Evolutionary conservation across 2,113 vertebrate genomes (phyloP).

Genomic region (Chaetops frenatus): DNA sequence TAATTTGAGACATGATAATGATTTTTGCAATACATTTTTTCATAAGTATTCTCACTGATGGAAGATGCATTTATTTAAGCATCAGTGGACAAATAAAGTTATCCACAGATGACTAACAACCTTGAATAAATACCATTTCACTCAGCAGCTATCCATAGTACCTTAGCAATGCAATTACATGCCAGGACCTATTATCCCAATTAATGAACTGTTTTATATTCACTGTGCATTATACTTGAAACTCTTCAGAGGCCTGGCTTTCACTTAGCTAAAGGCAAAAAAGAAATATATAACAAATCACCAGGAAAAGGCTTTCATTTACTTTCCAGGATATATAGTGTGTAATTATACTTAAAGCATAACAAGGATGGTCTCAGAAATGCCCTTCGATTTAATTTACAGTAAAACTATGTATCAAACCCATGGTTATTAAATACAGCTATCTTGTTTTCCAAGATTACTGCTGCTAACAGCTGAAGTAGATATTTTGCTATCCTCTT

Average conservation of each 20-base stretch:
- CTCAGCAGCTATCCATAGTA: conserved; percentile 74
- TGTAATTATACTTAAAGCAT: conserved; percentile 74
- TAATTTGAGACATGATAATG: conserved; percentile 74
- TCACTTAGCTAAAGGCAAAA: conserved; percentile 70
- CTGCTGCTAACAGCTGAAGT: background rate
- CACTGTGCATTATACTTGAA: conserved; percentile 73
- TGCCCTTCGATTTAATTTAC: conserved; percentile 65
- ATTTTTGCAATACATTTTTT: conserved; percentile 76
- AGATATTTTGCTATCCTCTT: background rate
- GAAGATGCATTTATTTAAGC: conserved; percentile 75
- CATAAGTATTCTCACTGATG: conserved; percentile 72
- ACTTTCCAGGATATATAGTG: conserved; percentile 65
- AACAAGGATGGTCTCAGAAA: conserved; percentile 59
- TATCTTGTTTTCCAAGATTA: conserved; percentile 14
- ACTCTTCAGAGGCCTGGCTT: conserved; percentile 71
- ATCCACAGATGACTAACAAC: conserved; percentile 83
- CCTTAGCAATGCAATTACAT: conserved; percentile 85
- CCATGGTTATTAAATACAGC: conserved; percentile 38
- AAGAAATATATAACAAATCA: conserved; percentile 74
- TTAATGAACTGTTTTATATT: conserved; percentile 89
- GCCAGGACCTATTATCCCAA: conserved; percentile 84
- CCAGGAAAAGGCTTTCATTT: conserved; percentile 73
- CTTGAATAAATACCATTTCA: conserved; percentile 80
- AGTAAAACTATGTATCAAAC: conserved; percentile 54
- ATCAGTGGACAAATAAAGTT: conserved; percentile 82